phyloP scores from a whole-genome alignment of 2,888 invertebrate genomes.

The Dilophus febrilis region DNA sequence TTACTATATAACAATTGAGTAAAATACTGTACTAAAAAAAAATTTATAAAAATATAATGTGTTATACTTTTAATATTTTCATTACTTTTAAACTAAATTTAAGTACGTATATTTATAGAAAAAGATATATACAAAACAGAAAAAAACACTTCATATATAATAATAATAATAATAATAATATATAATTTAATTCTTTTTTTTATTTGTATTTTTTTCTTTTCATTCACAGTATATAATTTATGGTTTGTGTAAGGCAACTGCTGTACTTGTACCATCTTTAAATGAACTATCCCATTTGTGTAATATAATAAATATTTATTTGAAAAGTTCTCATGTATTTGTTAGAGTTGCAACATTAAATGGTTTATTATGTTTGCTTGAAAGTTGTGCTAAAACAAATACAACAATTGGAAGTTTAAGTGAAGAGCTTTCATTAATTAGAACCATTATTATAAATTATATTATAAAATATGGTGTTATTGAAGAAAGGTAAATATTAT shows the following conservation, averaged over 20 bases:
- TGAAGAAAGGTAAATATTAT: slow-evolving; percentile 25
- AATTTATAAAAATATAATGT: no score
- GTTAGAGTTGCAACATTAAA: slow-evolving; percentile 28
- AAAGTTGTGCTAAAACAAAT: slow-evolving; percentile 28
- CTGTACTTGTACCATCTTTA: slow-evolving; percentile 27
- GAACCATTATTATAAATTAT: slow-evolving; percentile 27
- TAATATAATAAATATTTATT: slow-evolving; percentile 25
- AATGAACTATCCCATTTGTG: slow-evolving; percentile 26
- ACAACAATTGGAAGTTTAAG: slow-evolving; percentile 29
- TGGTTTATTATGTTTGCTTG: slow-evolving; percentile 28
- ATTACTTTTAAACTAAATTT: no score
- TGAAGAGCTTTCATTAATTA: slow-evolving; percentile 27
- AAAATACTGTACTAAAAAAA: no score
- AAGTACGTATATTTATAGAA: slow-evolving; percentile 29
- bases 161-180: slow-evolving; percentile 15
- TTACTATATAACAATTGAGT: no score
- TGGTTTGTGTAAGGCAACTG: slow-evolving; percentile 29
- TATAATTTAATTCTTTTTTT: slow-evolving; percentile 3
- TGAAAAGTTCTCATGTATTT: slow-evolving; percentile 30
- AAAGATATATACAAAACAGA: no score
- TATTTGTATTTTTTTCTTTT: slow-evolving; percentile 3
- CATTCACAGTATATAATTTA: slow-evolving; percentile 26
- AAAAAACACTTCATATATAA: slow-evolving; percentile 44
- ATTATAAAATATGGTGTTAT: slow-evolving; percentile 29
- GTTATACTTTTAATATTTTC: no score